Percentiles rank a stretch among this genome's conserved stretches.
Conservation (phyloP, 2,113 vertebrate species). For the Notothenia coriiceps region DNA sequence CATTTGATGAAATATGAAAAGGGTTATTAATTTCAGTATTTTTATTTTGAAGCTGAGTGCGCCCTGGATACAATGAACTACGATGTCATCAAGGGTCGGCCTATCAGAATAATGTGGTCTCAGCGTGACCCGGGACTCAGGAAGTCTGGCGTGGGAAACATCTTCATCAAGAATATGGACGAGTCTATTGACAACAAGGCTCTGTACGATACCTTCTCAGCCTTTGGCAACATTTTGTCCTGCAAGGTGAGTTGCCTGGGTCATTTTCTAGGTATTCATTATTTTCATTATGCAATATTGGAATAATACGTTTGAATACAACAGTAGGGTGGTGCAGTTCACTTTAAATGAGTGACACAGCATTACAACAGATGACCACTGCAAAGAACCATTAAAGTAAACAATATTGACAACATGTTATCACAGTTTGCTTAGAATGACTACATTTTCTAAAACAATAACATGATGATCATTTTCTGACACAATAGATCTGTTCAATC, state of each 20-base stretch:
- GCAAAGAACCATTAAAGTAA: not conserved
- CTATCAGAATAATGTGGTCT: conserved; percentile 99
- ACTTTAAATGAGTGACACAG: no score
- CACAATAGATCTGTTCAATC: no score
- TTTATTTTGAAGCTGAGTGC: conserved; percentile 87
- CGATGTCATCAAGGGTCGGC: conserved; percentile 95
- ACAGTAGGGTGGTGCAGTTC: not conserved
- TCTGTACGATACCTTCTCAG: conserved; percentile 96
- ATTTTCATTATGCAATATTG: not conserved
- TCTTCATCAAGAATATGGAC: conserved; percentile 99
- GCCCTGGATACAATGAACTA: conserved; percentile 99
- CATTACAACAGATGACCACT: not conserved
- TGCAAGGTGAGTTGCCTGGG: conserved; percentile 88
- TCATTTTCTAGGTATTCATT: no score
- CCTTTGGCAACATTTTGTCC: conserved; percentile 97
- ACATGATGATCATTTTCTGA: not conserved
- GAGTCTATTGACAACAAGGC: conserved; percentile 99
- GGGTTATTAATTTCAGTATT: no score
- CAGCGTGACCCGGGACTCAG: conserved; percentile 95
- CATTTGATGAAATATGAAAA: not conserved
- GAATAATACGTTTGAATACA: not conserved
- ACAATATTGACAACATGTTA: no score
- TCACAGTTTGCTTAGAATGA: no score
- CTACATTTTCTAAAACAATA: no score
- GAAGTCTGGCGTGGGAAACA: conserved; percentile 95